Conservation (phyloP, 2,113 vertebrate species). For the Carettochelys insculpta region DNA sequence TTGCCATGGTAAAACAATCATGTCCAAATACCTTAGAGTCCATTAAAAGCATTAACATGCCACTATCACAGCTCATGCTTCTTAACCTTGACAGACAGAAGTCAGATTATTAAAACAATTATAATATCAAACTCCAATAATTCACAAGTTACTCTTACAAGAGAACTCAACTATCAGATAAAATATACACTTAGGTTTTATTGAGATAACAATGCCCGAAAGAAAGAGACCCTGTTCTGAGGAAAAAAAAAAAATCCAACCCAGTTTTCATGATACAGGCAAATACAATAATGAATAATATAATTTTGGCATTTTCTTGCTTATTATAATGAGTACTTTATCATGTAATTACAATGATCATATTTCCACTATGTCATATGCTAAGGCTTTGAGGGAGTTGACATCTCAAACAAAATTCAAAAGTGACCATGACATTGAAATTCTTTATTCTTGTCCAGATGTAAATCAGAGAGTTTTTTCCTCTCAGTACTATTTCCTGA, state of each 20-base stretch:
- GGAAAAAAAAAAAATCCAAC: neutral
- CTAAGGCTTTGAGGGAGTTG: neutral
- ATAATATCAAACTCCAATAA: neutral
- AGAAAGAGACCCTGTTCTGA: neutral
- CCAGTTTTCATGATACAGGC: neutral
- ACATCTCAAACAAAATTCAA: constrained; percentile 21
- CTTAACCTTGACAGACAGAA: constrained; percentile 21
- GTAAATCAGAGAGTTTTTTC: constrained; percentile 20
- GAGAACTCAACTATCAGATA: neutral
- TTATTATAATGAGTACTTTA: neutral
- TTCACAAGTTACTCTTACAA: constrained; percentile 3
- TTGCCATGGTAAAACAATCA: constrained; percentile 61
- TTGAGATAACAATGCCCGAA: neutral
- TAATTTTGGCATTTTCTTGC: neutral
- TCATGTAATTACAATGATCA: neutral
- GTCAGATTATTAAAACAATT: constrained; percentile 9
- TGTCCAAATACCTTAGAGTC: constrained; percentile 32
- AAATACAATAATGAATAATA: neutral
- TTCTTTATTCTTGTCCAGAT: constrained; percentile 2
- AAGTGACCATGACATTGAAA: constrained; percentile 3
- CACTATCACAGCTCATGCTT: constrained; percentile 29
- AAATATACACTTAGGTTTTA: neutral
- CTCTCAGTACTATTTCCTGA: constrained; percentile 28
- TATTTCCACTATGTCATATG: neutral
- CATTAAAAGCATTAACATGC: constrained; percentile 33